A percentile compares a stretch with the other conserved stretches of the same genome.
These are phyloP conservation scores for Drosophila azteca DNA, from an alignment of 1,140 invertebrate genomes.

Conservation along the genomic window DNA sequence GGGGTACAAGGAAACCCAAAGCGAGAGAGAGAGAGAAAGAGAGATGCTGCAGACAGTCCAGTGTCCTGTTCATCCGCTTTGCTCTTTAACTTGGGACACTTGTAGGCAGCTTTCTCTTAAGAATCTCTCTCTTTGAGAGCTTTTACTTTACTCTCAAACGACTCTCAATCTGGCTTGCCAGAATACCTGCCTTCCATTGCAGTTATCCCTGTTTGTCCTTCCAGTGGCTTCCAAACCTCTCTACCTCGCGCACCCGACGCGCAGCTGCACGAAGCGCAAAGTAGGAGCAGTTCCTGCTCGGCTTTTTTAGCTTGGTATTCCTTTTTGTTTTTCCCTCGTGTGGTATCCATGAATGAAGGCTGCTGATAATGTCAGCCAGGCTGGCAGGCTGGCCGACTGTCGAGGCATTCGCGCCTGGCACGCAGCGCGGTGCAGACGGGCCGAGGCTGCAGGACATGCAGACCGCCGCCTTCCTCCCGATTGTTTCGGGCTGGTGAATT, in stretches of 20 bases:
- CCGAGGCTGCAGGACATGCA: conserved; percentile 33
- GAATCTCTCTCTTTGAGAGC: conserved; percentile 32
- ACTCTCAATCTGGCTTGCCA: not conserved
- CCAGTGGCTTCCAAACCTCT: conserved; percentile 68
- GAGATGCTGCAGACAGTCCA: conserved; percentile 28
- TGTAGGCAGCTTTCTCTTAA: conserved; percentile 47
- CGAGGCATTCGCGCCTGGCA: conserved; percentile 51
- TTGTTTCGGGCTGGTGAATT: conserved; percentile 29
- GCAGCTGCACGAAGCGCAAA: conserved; percentile 55
- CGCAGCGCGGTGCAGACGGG: conserved; percentile 51
- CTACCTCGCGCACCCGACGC: conserved; percentile 43
- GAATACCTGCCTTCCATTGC: conserved; percentile 63
- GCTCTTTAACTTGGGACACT: conserved; percentile 54
- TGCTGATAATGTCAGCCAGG: conserved; percentile 43
- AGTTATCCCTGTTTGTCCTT: conserved; percentile 72
- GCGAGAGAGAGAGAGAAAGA: conserved; percentile 4
- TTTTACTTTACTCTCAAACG: conserved; percentile 48
- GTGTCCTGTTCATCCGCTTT: not conserved
- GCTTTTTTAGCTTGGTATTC: conserved; percentile 13
- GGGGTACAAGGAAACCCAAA: not conserved
- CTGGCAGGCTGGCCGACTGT: no score
- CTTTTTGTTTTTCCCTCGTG: conserved; percentile 25
- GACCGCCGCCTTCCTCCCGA: conserved; percentile 1
- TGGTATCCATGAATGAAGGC: conserved; percentile 78
- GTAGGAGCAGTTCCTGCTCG: conserved; percentile 39